Percentiles rank a stretch among this genome's conserved stretches.
Conservation (phyloP, 2,888 invertebrate species). For the Ellobium chinense region DNA sequence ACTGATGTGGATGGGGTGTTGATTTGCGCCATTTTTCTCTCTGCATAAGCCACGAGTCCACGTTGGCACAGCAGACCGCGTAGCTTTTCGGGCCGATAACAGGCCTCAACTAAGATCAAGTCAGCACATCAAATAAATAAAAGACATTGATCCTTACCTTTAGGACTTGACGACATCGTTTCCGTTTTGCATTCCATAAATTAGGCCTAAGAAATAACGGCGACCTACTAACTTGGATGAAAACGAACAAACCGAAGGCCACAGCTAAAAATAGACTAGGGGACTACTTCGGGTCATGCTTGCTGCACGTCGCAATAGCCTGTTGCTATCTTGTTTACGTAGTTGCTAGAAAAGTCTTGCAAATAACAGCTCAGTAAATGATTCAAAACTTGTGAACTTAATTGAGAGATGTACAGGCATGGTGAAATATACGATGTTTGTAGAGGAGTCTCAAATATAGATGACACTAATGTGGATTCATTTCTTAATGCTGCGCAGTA, state of each 20-base stretch:
- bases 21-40: constrained; percentile 44
- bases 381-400: too few relatives aligned
- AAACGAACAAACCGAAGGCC: constrained; percentile 31
- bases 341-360: too few relatives aligned
- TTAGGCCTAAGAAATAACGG: constrained; percentile 18
- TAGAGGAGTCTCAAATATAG: too few relatives aligned
- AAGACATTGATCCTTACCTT: constrained; percentile 20
- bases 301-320: constrained; percentile 38
- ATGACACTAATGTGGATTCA: too few relatives aligned
- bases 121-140: background rate
- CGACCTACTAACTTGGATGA: constrained; percentile 33
- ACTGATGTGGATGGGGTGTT: constrained; percentile 6
- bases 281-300: constrained; percentile 65
- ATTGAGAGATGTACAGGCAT: too few relatives aligned
- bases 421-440: too few relatives aligned
- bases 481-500: background rate
- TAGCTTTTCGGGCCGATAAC: background rate
- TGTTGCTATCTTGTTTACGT: constrained; percentile 19
- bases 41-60: constrained; percentile 42
- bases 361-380: too few relatives aligned
- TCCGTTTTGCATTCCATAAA: constrained; percentile 32
- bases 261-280: constrained; percentile 68
- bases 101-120: background rate
- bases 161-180: constrained; percentile 30
- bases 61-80: constrained; percentile 10